Evolutionary conservation across 2,888 invertebrate species (phyloP).

Genomic region (Andrena dorsata): DNA sequence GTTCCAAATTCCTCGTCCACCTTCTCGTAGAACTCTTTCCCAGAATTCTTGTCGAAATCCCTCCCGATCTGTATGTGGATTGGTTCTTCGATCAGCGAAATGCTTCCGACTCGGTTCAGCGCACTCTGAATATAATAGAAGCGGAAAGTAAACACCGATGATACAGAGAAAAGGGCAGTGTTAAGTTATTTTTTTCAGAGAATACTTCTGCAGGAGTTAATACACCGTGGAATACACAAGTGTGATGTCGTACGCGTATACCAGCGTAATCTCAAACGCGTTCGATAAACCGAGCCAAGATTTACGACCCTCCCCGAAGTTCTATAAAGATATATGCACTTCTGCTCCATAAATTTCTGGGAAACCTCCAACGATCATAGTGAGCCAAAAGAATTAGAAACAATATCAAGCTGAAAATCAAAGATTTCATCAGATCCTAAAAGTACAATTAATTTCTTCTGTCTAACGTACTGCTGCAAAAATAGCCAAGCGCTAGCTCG

Average conservation of each 20-base stretch:
- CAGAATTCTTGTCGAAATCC: background rate
- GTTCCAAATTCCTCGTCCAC: background rate
- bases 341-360: slow-evolving; percentile 21
- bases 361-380: background rate
- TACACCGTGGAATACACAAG: background rate
- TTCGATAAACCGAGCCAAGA: slow-evolving; percentile 7
- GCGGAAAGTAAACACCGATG: no score
- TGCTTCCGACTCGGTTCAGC: no score
- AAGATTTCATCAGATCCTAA: no score
- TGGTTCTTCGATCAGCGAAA: no score
- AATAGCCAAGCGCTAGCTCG: slow-evolving; percentile 31
- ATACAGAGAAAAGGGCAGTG: no score
- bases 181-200: no score
- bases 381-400: background rate
- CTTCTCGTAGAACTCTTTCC: background rate
- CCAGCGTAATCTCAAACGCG: slow-evolving; percentile 32
- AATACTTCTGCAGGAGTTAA: background rate
- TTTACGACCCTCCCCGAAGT: slow-evolving; percentile 5
- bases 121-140: no score
- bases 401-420: background rate
- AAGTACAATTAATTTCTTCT: no score
- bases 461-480: background rate
- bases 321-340: slow-evolving; percentile 15
- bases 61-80: background rate
- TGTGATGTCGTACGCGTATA: slow-evolving; percentile 11